Evolutionary conservation across 2,888 invertebrate species (phyloP).

Genomic region (Agonopterix heracliana): DNA sequence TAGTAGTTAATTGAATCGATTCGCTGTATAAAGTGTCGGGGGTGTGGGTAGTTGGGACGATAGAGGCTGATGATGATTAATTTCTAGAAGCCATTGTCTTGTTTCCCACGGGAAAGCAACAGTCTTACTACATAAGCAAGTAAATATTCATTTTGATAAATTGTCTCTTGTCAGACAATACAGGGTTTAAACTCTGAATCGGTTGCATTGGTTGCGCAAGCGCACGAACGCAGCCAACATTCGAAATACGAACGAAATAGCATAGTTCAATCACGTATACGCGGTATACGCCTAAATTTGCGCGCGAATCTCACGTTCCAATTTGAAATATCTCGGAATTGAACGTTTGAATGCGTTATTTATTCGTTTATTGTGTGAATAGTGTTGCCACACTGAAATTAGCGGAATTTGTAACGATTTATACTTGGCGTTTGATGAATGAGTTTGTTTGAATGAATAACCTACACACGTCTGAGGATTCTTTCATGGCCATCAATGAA

Average conservation of each 20-base stretch:
- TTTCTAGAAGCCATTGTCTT: not conserved
- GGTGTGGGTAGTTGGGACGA: no score
- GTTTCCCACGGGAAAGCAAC: conserved; percentile 1
- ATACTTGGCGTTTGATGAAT: no score
- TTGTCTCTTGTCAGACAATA: conserved; percentile 35
- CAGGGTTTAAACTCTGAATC: conserved; percentile 14
- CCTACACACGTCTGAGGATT: no score
- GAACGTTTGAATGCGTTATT: conserved; percentile 4
- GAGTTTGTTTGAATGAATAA: no score
- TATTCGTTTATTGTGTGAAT: not conserved
- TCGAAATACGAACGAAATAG: conserved; percentile 43
- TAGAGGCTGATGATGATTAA: no score
- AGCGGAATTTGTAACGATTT: not conserved
- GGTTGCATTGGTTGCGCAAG: conserved; percentile 24
- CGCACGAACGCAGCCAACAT: conserved; percentile 28
- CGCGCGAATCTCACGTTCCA: conserved; percentile 48
- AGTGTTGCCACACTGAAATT: not conserved
- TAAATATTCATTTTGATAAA: conserved; percentile 39
- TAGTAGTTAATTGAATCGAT: not conserved
- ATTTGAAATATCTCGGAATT: conserved; percentile 33
- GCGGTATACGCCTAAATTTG: conserved; percentile 38
- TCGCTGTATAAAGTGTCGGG: not conserved
- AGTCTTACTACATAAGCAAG: not conserved
- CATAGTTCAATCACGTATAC: conserved; percentile 48
- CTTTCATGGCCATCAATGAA: no score